phyloP scores from a whole-genome alignment of 2,888 invertebrate genomes.

The Machimus atricapillus region DNA sequence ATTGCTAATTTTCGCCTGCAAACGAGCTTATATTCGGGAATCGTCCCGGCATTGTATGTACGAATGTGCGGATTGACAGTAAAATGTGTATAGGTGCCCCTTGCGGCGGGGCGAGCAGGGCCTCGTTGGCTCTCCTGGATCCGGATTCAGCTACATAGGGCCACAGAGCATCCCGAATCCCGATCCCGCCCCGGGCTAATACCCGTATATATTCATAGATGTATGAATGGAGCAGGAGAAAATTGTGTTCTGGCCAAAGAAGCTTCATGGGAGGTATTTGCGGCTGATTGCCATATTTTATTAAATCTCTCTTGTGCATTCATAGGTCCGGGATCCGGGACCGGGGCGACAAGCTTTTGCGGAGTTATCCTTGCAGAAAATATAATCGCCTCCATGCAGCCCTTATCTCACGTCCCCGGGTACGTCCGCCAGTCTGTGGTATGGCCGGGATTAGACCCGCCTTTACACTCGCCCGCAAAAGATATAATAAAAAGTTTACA shows the following conservation, averaged over 20 bases:
- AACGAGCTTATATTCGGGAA: slow-evolving; percentile 36
- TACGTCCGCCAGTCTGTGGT: background rate
- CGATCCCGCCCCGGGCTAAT: background rate
- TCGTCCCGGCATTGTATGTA: background rate
- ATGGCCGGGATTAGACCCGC: background rate
- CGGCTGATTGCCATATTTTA: slow-evolving; percentile 32
- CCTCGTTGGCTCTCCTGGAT: background rate
- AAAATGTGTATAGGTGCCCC: slow-evolving; percentile 35
- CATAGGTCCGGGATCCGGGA: background rate
- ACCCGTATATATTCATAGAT: slow-evolving; percentile 37
- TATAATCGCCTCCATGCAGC: background rate
- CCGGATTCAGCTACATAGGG: background rate
- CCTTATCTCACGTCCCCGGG: background rate
- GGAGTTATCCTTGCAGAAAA: background rate
- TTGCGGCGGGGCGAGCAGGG: slow-evolving; percentile 5
- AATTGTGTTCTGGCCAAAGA: slow-evolving; percentile 14
- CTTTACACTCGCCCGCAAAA: slow-evolving; percentile 3
- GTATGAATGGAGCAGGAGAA: slow-evolving; percentile 21
- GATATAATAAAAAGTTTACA: slow-evolving; percentile 34
- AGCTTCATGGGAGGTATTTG: slow-evolving; percentile 35
- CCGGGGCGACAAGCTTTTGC: background rate
- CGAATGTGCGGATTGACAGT: slow-evolving; percentile 33
- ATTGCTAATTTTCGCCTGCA: slow-evolving; percentile 39
- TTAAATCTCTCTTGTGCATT: slow-evolving; percentile 3
- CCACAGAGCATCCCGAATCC: background rate